Conservation (phyloP, 2,797 vertebrate species). For the Phylloscopus collybita region DNA sequence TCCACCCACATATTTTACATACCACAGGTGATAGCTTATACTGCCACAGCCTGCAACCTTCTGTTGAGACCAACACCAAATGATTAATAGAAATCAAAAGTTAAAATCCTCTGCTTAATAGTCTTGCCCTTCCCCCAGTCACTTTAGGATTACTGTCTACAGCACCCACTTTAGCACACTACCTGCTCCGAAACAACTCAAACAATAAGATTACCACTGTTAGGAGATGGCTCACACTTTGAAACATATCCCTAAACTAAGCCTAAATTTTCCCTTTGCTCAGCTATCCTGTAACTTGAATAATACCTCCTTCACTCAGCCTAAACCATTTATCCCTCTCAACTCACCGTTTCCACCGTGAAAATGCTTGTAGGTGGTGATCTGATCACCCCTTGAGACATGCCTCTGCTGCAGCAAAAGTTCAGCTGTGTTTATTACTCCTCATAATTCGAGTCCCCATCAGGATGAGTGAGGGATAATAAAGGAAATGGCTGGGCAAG, state of each 20-base stretch:
- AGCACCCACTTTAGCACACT: not conserved
- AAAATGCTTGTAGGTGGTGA: slow-evolving; percentile 21
- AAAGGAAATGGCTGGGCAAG: not conserved
- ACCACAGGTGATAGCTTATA: not conserved
- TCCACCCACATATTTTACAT: slow-evolving; percentile 53
- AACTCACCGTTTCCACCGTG: not conserved
- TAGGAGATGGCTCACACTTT: slow-evolving; percentile 21
- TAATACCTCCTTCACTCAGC: slow-evolving; percentile 6
- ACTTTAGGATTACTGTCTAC: slow-evolving; percentile 12
- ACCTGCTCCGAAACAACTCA: not conserved
- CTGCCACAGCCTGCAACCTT: slow-evolving; percentile 15
- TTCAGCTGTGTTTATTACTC: not conserved
- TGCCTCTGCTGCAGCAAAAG: not conserved
- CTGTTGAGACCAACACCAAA: slow-evolving; percentile 19
- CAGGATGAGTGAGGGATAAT: not conserved
- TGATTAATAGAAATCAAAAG: slow-evolving; percentile 51
- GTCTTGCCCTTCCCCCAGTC: not conserved
- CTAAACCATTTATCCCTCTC: slow-evolving; percentile 26
- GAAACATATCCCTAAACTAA: slow-evolving; percentile 22
- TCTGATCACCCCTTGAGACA: slow-evolving; percentile 17
- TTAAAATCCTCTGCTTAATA: slow-evolving; percentile 36
- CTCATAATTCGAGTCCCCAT: not conserved
- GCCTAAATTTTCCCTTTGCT: slow-evolving; percentile 25
- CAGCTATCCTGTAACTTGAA: slow-evolving; percentile 20
- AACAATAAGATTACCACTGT: slow-evolving; percentile 1